Percentiles rank a stretch among this genome's conserved stretches.
phyloP scores from a whole-genome alignment of 2,113 vertebrate species.

The Myodes glareolus region DNA sequence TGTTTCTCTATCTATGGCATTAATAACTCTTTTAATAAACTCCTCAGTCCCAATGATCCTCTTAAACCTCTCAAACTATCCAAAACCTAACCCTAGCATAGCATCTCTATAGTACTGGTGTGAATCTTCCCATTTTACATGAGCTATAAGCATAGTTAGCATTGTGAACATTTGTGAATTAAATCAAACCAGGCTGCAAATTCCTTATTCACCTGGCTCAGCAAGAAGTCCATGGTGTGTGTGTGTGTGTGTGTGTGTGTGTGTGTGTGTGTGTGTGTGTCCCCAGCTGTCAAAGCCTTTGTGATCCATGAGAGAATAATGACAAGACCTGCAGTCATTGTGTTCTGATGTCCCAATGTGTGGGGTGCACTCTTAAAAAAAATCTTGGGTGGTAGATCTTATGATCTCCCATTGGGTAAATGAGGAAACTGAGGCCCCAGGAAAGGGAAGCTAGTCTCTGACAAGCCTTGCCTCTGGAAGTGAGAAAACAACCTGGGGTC shows the following conservation, averaged over 20 bases:
- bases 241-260: neutral
- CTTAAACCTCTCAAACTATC: neutral
- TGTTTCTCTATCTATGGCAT: neutral
- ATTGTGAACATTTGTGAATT: conserved; percentile 32
- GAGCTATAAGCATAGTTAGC: neutral
- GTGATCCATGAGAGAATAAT: neutral
- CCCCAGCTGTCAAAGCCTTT: neutral
- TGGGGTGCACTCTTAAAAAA: neutral
- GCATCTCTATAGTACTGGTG: neutral
- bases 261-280: too few species aligned
- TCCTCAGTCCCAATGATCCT: neutral
- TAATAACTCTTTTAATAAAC: neutral
- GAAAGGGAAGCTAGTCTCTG: neutral
- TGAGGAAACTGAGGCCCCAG: neutral
- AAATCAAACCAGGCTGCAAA: neutral
- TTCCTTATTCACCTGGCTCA: neutral
- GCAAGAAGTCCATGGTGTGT: neutral
- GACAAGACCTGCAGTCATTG: neutral
- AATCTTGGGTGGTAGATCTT: neutral
- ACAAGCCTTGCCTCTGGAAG: neutral
- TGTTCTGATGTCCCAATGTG: neutral
- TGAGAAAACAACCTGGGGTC: neutral
- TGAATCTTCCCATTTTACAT: neutral
- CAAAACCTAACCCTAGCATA: neutral
- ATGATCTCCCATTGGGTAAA: neutral